Percentiles rank a stretch among this genome's conserved stretches.
These are phyloP conservation scores for Hydrotaea diabolus DNA, from an alignment of 2,888 invertebrate genomes.

Conservation along the genomic window DNA sequence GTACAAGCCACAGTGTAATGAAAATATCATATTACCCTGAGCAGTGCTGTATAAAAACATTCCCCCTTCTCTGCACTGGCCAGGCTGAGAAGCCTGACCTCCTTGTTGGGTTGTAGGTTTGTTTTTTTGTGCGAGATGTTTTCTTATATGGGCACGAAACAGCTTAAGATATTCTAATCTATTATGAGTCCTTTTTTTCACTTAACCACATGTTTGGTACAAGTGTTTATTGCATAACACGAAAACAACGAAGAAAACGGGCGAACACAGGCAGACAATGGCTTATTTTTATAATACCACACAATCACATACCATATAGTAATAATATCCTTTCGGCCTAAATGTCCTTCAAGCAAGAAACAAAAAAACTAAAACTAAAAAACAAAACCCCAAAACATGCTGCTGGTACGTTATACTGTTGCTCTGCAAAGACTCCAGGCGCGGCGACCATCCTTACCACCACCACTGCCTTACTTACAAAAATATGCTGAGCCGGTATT, in stretches of 20 bases:
- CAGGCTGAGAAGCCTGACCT: too few relatives aligned
- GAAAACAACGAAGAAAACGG: background rate
- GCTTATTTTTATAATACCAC: background rate
- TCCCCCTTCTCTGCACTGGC: background rate
- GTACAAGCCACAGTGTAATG: background rate
- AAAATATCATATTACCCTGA: background rate
- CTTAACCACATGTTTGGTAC: background rate
- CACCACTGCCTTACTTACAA: background rate
- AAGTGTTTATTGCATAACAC: background rate
- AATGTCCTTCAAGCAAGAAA: constrained; percentile 4
- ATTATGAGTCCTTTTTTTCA: background rate
- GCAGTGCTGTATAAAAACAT: background rate
- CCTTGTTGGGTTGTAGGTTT: background rate
- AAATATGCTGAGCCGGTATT: constrained; percentile 36
- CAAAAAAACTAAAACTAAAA: background rate
- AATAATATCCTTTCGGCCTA: constrained; percentile 13
- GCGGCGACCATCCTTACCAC: too few relatives aligned
- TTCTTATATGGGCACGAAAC: background rate
- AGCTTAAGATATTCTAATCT: background rate
- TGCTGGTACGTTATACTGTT: background rate
- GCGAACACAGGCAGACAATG: background rate
- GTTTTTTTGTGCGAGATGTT: background rate
- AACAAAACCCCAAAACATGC: constrained; percentile 3
- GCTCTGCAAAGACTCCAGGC: too few relatives aligned
- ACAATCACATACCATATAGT: background rate